Conservation (phyloP, 2,113 vertebrate species). For the Bos indicus region DNA sequence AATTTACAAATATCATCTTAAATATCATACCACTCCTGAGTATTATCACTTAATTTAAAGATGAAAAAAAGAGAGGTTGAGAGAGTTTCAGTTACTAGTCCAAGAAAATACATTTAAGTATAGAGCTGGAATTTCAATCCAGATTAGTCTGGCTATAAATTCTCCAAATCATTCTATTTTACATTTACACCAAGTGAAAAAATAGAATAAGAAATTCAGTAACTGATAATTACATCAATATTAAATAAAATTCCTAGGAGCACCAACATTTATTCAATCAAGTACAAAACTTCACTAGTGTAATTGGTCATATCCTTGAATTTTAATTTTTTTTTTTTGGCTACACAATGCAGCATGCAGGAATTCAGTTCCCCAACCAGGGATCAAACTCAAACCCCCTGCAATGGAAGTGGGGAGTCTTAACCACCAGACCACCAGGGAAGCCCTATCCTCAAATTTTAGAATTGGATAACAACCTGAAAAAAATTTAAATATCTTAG, state of each 20-base stretch:
- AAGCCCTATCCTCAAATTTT: neutral
- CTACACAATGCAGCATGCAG: neutral
- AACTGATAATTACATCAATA: neutral
- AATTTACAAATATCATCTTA: neutral
- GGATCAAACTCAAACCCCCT: neutral
- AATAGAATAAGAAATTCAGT: neutral
- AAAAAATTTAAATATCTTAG: neutral
- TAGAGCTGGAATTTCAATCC: neutral
- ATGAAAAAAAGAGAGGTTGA: neutral
- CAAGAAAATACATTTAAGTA: neutral
- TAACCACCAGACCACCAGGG: neutral
- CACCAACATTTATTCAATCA: neutral
- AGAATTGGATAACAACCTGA: neutral
- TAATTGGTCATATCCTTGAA: neutral
- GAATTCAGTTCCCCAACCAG: neutral
- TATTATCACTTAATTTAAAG: constrained; percentile 6
- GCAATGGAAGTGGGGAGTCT: neutral
- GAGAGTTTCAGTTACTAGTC: neutral
- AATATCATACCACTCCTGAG: neutral
- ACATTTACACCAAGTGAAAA: neutral
- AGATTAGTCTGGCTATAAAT: neutral
- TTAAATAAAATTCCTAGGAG: neutral
- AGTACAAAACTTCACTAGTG: neutral
- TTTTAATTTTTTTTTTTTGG: neutral
- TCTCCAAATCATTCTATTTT: neutral